Evolutionary conservation across 2,797 vertebrate genomes (phyloP).

Genomic region (Acrossocheilus fasciatus): DNA sequence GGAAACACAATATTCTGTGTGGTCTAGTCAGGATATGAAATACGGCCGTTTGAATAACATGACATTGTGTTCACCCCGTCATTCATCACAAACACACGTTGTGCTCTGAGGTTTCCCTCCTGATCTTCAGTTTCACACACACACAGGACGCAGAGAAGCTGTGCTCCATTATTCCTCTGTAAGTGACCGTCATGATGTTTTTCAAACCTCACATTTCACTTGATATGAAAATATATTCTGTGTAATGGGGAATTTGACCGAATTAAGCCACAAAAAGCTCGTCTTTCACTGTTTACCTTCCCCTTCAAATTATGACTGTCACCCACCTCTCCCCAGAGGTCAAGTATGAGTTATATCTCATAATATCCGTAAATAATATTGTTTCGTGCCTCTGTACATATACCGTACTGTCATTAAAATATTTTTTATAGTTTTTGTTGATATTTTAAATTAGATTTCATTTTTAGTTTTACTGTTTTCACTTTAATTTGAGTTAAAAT

Average conservation of each 20-base stretch:
- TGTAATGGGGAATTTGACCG: constrained; percentile 50
- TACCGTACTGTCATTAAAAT: background rate
- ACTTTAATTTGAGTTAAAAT: background rate
- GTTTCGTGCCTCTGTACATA: background rate
- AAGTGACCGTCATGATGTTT: constrained; percentile 58
- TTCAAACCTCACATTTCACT: constrained; percentile 63
- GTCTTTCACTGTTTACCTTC: constrained; percentile 51
- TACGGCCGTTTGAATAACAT: constrained; percentile 55
- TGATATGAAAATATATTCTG: constrained; percentile 63
- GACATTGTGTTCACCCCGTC: constrained; percentile 52
- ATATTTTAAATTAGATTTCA: background rate
- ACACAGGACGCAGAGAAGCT: constrained; percentile 43
- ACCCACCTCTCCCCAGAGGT: background rate
- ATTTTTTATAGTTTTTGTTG: background rate
- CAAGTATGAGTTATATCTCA: background rate
- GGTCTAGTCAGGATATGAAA: constrained; percentile 52
- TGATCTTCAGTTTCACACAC: constrained; percentile 52
- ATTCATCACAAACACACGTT: constrained; percentile 60
- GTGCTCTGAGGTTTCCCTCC: constrained; percentile 56
- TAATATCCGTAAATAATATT: background rate
- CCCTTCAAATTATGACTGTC: constrained; percentile 11
- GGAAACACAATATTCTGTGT: constrained; percentile 46
- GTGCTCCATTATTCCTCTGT: constrained; percentile 51
- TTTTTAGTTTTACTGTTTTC: background rate
- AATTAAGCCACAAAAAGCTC: constrained; percentile 43